Evolutionary conservation across 2,113 vertebrate genomes (phyloP).

Genomic region (Pygoscelis antarcticus): DNA sequence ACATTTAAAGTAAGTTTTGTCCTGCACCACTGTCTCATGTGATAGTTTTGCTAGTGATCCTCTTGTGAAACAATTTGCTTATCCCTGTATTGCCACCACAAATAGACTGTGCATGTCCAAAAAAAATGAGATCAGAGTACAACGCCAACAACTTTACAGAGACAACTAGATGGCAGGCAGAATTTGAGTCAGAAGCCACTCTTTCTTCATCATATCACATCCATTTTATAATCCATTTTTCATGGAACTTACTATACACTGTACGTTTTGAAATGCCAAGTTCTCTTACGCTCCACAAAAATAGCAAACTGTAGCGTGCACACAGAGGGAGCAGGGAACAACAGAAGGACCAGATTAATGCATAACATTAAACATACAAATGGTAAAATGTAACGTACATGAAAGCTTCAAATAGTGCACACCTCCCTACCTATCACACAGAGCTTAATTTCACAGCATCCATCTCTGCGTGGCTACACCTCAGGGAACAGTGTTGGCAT

Average conservation of each 20-base stretch:
- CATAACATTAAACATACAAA: background rate
- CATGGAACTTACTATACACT: background rate
- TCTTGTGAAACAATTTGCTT: background rate
- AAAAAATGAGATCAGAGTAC: background rate
- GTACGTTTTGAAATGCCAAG: background rate
- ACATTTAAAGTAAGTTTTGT: background rate
- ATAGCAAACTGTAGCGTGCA: background rate
- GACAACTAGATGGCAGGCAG: background rate
- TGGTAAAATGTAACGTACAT: background rate
- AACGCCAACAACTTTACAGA: background rate
- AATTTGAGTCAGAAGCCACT: background rate
- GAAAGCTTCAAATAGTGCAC: background rate
- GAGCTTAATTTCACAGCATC: slow-evolving; percentile 59
- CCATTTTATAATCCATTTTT: background rate
- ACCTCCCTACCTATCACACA: slow-evolving; percentile 1
- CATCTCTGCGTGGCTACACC: slow-evolving; percentile 48
- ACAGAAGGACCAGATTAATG: background rate
- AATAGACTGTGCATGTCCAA: background rate
- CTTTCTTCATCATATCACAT: background rate
- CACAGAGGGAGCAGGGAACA: background rate
- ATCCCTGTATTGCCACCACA: background rate
- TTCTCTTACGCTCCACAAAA: background rate
- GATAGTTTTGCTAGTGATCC: background rate
- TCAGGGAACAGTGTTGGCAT: slow-evolving; percentile 70
- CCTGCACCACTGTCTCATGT: background rate